Percentiles rank a stretch among this genome's conserved stretches.
Evolutionary conservation across 2,113 vertebrate species (phyloP).

Genomic region (Gallinago media): DNA sequence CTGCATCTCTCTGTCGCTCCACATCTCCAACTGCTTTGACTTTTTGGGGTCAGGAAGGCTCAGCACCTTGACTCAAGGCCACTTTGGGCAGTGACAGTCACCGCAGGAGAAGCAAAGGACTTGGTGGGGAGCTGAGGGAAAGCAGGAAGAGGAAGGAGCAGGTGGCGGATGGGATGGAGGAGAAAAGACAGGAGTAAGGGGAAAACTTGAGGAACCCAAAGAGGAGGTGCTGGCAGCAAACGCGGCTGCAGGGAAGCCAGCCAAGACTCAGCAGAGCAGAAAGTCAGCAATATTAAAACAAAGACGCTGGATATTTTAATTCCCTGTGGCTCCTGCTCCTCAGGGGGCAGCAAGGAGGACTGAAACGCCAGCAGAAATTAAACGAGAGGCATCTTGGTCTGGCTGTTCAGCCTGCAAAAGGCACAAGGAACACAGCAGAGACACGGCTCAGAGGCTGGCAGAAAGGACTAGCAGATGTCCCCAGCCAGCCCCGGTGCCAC

Average conservation of each 20-base stretch:
- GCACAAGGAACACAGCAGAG: not conserved
- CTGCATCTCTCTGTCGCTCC: not conserved
- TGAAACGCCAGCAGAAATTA: not conserved
- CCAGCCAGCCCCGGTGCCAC: not conserved
- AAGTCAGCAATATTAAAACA: not conserved
- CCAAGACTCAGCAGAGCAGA: not conserved
- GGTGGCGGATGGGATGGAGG: not conserved
- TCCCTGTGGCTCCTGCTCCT: not conserved
- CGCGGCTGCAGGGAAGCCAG: not conserved
- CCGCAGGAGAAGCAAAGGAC: not conserved
- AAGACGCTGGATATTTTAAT: not conserved
- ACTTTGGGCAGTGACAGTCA: fast-evolving
- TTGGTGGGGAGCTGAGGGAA: not conserved
- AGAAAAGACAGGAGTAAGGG: not conserved
- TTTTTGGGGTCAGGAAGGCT: not conserved
- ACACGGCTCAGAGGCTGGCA: fast-evolving
- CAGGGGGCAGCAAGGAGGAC: not conserved
- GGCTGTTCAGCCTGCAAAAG: not conserved
- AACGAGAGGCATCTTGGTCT: not conserved
- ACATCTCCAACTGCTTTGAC: not conserved
- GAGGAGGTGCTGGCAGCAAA: not conserved
- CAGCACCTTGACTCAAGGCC: not conserved
- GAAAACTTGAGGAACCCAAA: not conserved
- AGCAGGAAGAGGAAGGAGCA: not conserved
- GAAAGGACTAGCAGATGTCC: fast-evolving